Percentiles rank a stretch among this genome's conserved stretches.
phyloP scores from a whole-genome alignment of 1,140 invertebrate genomes.

The Hermatobates lingyangjiaoensis region DNA sequence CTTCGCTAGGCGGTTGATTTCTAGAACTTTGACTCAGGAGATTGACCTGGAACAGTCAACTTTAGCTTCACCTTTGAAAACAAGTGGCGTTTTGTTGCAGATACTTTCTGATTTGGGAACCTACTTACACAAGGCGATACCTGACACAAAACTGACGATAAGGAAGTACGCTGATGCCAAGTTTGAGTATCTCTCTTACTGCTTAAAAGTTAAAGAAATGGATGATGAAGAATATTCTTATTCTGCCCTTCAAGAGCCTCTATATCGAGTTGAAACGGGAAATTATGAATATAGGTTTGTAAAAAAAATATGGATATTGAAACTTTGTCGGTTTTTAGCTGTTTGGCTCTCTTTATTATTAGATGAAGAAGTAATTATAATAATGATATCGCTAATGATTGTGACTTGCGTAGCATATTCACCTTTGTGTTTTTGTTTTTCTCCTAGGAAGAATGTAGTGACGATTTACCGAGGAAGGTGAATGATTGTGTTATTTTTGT shows the following conservation, averaged over 20 bases:
- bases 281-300: conserved; percentile 90
- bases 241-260: conserved; percentile 80
- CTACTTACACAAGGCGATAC: conserved; percentile 91
- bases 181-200: conserved; percentile 97
- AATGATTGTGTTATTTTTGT: no score
- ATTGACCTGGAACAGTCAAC: no score
- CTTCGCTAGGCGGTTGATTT: no score
- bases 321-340: not conserved
- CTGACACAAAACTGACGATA: conserved; percentile 91
- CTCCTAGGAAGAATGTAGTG: not conserved
- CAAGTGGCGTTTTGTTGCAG: conserved; percentile 32
- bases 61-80: no score
- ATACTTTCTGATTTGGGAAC: conserved; percentile 86
- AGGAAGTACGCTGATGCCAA: conserved; percentile 95
- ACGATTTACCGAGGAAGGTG: not conserved
- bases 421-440: not conserved
- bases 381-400: not conserved
- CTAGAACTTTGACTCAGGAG: no score
- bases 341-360: not conserved
- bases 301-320: not conserved
- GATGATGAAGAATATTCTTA: conserved; percentile 96
- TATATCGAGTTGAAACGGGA: conserved; percentile 94
- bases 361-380: not conserved
- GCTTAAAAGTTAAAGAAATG: conserved; percentile 93
- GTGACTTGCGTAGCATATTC: not conserved